Percentiles rank a stretch among this genome's conserved stretches.
phyloP scores from a whole-genome alignment of 2,113 vertebrate genomes.

The Petromus typicus region DNA sequence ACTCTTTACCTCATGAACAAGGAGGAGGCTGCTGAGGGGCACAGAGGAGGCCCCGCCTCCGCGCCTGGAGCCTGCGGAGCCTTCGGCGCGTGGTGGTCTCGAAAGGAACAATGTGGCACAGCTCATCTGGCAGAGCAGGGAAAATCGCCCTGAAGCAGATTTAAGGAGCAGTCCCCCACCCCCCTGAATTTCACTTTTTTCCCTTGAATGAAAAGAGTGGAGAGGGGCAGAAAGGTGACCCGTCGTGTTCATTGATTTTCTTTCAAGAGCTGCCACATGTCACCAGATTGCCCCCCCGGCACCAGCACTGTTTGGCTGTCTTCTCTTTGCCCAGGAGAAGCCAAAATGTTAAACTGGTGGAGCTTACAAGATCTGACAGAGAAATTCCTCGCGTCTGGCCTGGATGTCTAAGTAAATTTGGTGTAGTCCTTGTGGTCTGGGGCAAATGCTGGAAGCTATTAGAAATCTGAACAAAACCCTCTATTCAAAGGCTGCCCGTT shows the following conservation, averaged over 20 bases:
- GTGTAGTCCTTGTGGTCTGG: slow-evolving; percentile 87
- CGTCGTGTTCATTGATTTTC: slow-evolving; percentile 73
- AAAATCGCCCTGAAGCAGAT: background rate
- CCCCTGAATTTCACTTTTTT: slow-evolving; percentile 7
- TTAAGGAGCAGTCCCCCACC: background rate
- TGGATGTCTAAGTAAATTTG: slow-evolving; percentile 85
- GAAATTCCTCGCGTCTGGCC: slow-evolving; percentile 86
- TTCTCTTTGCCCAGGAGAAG: slow-evolving; percentile 77
- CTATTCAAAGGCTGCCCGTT: slow-evolving; percentile 91
- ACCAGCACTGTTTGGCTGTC: slow-evolving; percentile 55
- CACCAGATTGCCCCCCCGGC: slow-evolving; percentile 63
- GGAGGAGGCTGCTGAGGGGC: background rate
- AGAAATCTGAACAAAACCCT: slow-evolving; percentile 92
- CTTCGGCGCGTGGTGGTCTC: background rate
- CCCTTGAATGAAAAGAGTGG: slow-evolving; percentile 17
- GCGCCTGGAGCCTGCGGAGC: background rate
- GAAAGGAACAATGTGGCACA: background rate
- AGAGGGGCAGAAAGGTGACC: slow-evolving; percentile 69
- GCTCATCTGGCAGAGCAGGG: background rate
- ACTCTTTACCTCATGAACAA: slow-evolving; percentile 31
- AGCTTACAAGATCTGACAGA: slow-evolving; percentile 84
- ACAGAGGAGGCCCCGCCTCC: background rate
- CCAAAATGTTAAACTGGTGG: slow-evolving; percentile 76
- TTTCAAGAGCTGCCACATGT: slow-evolving; percentile 75
- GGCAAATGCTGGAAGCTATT: slow-evolving; percentile 93